Percentiles rank a stretch among this genome's conserved stretches.
Conservation (phyloP, 1,140 invertebrate genomes). For the Meloidogyne exigua region DNA sequence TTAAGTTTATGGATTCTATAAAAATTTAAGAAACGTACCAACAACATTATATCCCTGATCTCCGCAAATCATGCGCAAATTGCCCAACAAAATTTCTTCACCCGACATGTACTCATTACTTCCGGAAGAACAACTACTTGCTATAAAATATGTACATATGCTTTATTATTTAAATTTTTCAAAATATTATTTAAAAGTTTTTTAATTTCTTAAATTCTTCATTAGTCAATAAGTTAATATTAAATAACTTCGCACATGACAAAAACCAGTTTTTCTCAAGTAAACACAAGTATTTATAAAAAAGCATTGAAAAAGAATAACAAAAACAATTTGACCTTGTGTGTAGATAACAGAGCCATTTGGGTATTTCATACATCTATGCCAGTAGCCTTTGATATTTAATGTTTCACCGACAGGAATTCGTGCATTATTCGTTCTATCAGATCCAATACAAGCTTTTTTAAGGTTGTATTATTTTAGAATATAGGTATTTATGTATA, state of each 20-base stretch:
- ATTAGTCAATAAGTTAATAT: background rate
- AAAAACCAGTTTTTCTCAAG: background rate
- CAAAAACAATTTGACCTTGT: constrained; percentile 31
- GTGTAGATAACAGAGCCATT: constrained; percentile 54
- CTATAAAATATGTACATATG: constrained; percentile 23
- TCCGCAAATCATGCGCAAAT: constrained; percentile 44
- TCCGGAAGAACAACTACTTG: constrained; percentile 30
- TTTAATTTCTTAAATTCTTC: too few relatives aligned
- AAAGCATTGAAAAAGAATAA: background rate
- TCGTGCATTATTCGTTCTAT: constrained; percentile 30
- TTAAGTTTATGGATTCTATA: constrained; percentile 7
- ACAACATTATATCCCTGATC: constrained; percentile 47
- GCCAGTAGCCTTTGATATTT: constrained; percentile 35
- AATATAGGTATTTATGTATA: too few relatives aligned
- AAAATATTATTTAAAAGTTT: background rate
- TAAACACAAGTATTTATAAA: background rate
- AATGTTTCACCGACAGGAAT: constrained; percentile 34
- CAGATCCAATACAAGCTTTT: constrained; percentile 35
- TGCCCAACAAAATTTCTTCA: constrained; percentile 44
- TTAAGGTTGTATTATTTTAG: too few relatives aligned
- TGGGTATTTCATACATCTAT: constrained; percentile 35
- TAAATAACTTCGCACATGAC: background rate
- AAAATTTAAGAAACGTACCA: constrained; percentile 22
- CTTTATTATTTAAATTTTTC: background rate
- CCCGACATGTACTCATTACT: constrained; percentile 53